Conservation (phyloP, 2,888 invertebrate species). For the Teleiodes luculella region DNA sequence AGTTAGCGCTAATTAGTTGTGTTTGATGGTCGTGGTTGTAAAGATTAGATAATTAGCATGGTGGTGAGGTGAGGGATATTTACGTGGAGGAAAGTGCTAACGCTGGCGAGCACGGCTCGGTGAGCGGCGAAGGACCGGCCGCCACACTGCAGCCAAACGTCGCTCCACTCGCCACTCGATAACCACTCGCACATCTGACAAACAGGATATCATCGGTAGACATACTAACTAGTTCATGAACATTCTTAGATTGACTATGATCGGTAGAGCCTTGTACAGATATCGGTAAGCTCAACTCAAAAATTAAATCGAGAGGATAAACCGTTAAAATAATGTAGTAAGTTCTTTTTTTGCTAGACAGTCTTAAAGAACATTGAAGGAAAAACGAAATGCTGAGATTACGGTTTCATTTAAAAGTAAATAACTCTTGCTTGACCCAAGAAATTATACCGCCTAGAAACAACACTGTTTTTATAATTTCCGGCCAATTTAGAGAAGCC, state of each 20-base stretch:
- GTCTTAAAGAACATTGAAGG: too few species aligned
- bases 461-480: conserved; percentile 33
- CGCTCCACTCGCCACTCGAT: conserved; percentile 71
- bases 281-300: too few species aligned
- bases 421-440: neutral
- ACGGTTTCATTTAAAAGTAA: too few species aligned
- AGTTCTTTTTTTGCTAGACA: too few species aligned
- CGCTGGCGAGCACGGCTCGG: conserved; percentile 82
- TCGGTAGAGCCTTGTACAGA: too few species aligned
- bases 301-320: too few species aligned
- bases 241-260: too few species aligned
- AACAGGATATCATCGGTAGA: too few species aligned
- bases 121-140: conserved; percentile 82
- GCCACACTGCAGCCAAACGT: conserved; percentile 81
- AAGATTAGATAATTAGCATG: conserved; percentile 11
- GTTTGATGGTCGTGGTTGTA: neutral
- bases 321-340: too few species aligned
- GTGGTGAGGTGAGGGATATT: conserved; percentile 15
- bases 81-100: conserved; percentile 83
- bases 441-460: neutral
- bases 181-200: conserved; percentile 66
- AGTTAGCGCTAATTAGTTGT: conserved; percentile 21
- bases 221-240: too few species aligned
- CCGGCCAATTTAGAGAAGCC: conserved; percentile 40
- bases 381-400: too few species aligned